Evolutionary conservation across 2,113 vertebrate species (phyloP).

Genomic region (Ranitomeya variabilis): DNA sequence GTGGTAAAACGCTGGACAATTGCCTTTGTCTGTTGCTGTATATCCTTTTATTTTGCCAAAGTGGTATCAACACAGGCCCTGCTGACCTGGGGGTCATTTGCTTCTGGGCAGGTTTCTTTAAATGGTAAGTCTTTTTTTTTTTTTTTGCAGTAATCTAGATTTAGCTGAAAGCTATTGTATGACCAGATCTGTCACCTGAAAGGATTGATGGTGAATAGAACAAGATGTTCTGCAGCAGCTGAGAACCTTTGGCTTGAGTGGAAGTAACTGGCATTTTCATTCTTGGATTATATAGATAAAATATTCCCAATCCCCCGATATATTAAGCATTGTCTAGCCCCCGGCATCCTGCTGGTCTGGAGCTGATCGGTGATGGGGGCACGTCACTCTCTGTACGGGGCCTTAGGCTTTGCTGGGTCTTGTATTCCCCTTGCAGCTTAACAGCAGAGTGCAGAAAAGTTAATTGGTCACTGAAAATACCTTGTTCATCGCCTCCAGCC

Average conservation of each 20-base stretch:
- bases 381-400: background rate
- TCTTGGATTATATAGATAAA: background rate
- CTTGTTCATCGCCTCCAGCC: background rate
- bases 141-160: background rate
- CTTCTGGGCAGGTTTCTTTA: conserved; percentile 5
- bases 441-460: conserved; percentile 25
- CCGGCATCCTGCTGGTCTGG: background rate
- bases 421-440: background rate
- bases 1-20: background rate
- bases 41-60: background rate
- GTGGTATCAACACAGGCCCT: background rate
- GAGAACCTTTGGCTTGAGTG: background rate
- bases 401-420: background rate
- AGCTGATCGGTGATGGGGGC: background rate
- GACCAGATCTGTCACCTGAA: background rate
- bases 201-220: background rate
- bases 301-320: background rate
- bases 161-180: background rate
- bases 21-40: background rate
- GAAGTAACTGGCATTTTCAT: background rate
- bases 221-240: background rate
- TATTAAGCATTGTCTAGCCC: background rate
- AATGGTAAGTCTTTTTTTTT: background rate
- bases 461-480: background rate
- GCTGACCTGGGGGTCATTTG: background rate